These are phyloP conservation scores for Dryocosmus kuriphilus DNA, from an alignment of 2,888 invertebrate species.

Conservation along the genomic window DNA sequence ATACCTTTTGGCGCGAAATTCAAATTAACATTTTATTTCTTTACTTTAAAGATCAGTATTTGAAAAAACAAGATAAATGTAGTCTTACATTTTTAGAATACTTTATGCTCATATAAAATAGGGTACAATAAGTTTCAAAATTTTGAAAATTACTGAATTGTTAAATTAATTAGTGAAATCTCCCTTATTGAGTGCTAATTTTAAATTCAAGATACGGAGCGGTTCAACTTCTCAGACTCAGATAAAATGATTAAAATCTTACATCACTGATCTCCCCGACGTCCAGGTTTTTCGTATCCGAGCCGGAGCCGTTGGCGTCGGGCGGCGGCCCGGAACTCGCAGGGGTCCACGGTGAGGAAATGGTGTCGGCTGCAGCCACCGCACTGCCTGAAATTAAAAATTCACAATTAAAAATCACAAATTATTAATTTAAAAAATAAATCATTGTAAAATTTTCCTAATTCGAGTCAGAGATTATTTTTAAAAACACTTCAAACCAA, in stretches of 20 bases:
- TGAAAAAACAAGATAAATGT: too few species aligned
- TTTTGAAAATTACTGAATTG: constrained; percentile 5
- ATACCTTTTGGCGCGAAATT: too few species aligned
- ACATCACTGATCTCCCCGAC: constrained; percentile 95
- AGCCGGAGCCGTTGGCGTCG: constrained; percentile 95
- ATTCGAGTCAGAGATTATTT: too few species aligned
- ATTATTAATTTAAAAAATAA: not conserved
- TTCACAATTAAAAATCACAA: constrained; percentile 9
- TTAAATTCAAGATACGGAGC: too few species aligned
- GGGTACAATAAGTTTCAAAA: not conserved
- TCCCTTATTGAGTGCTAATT: too few species aligned
- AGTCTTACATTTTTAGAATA: too few species aligned
- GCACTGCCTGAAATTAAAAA: constrained; percentile 80
- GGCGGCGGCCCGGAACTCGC: constrained; percentile 91
- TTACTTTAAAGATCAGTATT: too few species aligned
- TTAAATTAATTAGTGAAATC: too few species aligned
- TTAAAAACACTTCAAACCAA: too few species aligned
- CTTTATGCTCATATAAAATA: constrained; percentile 6
- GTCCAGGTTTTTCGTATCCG: constrained; percentile 94
- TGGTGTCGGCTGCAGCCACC: constrained; percentile 92
- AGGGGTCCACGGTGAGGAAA: constrained; percentile 98
- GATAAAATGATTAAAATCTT: too few species aligned
- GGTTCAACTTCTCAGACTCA: too few species aligned
- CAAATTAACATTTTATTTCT: too few species aligned
- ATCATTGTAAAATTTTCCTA: not conserved